Base-by-base conservation (phyloP, 2,888 invertebrate genomes). In the Scotopteryx bipunctaria region DNA sequence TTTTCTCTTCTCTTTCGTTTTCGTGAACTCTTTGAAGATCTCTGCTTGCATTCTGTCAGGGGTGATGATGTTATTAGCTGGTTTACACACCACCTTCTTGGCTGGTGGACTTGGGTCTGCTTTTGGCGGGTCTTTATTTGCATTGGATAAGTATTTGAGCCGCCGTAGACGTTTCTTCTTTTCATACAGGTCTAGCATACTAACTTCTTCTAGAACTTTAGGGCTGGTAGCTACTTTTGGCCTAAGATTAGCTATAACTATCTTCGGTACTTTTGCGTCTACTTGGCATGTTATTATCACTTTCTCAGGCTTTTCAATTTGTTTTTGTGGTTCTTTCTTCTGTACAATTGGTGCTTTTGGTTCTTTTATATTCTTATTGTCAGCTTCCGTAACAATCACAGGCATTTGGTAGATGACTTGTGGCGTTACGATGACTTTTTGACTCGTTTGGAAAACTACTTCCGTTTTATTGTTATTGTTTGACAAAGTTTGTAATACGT, bases 151-250 rank as follows among this genome's bases (percentile, higher is more conserved):
- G 62, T 88, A 74, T 57, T 86, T 88, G 2, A 87, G 57, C 21
- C 92, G 73, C 36, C 89, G 84, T 32, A 91, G 60, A 42, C 89
- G 83, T 63, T 88, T 86, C 50, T 88, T 75, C 64, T 87, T 91
- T 60, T 92, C 92, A 45, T 92, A 92, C 33, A 91, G 64, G 64
- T 92, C 92, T 63, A 92, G 71, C 9, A 88, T 74, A 61, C 91
- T 91, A 1, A 87, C 48, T 64, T 86, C 86, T 9, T 90, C 86
- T 27, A 69, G 23, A 15, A 31, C 65, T 77, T 79, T 8, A 69
- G 48, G 29, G 38, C 14, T 43, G 13, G 29, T 42, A 8, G n/a
- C 16, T 43, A 73, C 59, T 66, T 81, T 84, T 16, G 81, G 72
- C 48, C 78, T 71, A 51, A 85, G 64, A 38, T 85, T 87, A 32